Conservation (phyloP, 2,888 invertebrate genomes). For the Pollenia angustigena region DNA sequence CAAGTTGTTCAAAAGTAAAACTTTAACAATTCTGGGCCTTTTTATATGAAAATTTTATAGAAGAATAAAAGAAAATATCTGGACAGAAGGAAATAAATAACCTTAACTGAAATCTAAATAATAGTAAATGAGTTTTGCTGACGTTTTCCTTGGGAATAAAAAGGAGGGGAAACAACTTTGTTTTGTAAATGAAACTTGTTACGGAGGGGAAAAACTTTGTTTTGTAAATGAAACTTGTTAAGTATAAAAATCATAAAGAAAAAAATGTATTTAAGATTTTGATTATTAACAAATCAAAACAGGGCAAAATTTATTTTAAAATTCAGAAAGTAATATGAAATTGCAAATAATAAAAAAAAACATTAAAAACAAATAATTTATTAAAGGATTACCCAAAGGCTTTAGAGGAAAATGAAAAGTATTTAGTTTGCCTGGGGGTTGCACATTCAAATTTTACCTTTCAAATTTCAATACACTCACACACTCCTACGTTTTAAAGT, state of each 20-base stretch:
- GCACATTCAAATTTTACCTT: no score
- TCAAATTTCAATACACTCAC: no score
- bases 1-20: neutral
- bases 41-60: neutral
- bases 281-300: constrained; percentile 30
- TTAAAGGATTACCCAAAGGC: no score
- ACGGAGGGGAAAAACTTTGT: constrained; percentile 12
- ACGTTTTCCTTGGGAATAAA: neutral
- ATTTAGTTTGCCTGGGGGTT: no score
- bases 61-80: neutral
- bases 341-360: no score
- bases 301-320: no score
- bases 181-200: neutral
- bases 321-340: no score
- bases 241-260: neutral
- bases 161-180: constrained; percentile 10
- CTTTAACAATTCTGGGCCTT: constrained; percentile 18
- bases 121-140: constrained; percentile 44
- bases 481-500: no score
- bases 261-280: constrained; percentile 36
- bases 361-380: no score
- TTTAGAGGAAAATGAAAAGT: no score
- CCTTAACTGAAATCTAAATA: constrained; percentile 51
- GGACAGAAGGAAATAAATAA: neutral
- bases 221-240: neutral